Evolutionary conservation across 2,113 vertebrate genomes (phyloP), one percentile per base, ranked within the genome.

Genomic region (Odontophorus gujanensis): DNA sequence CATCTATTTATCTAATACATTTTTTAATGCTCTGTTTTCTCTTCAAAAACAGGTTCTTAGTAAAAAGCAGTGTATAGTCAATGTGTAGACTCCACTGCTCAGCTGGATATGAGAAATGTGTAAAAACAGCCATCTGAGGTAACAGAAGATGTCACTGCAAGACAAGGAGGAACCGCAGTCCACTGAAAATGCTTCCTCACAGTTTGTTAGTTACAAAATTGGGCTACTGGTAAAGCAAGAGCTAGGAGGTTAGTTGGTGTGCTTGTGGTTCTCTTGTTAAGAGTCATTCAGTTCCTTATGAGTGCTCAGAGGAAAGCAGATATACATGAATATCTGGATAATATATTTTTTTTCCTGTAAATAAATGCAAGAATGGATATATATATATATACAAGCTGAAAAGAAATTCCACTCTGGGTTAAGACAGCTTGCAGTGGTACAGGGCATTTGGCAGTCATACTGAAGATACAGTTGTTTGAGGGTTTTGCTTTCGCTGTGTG

Each of bases 121-220:
- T 16, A 5, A 74, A 77, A 32, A 43, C 6, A 59, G 48, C 4
- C 18, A 40, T 72, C 65, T 14, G 28, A 59, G 30, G 11, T 43
- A 67, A 36, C 57, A 59, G 28, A 65, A 81, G 2, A 1, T 14
- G 6, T 32, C 68, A 28, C 18, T 81, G 36, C 61, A 76, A 65
- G 43, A 28, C 18, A 13, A 19, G 21, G 5, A 61, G 40, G 20
- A 69, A 40, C 18, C 73, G 21, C 36, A 26, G 9, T 19, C 7
- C 17, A 36, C 10, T 75, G 32, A 71, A 84, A 68, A 81, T 21
- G 14, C 13, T 68, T 62, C 32, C 11, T 18, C 0, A 0, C 12
- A 38, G 4, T 73, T 85, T 69, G 45, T 19, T 66, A 2, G 13
- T 50, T 12, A 22, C 21, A 75, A 21, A 45, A 12, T 4, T 9